Conservation (phyloP, 2,797 vertebrate genomes). For the Gobio occitaniae region DNA sequence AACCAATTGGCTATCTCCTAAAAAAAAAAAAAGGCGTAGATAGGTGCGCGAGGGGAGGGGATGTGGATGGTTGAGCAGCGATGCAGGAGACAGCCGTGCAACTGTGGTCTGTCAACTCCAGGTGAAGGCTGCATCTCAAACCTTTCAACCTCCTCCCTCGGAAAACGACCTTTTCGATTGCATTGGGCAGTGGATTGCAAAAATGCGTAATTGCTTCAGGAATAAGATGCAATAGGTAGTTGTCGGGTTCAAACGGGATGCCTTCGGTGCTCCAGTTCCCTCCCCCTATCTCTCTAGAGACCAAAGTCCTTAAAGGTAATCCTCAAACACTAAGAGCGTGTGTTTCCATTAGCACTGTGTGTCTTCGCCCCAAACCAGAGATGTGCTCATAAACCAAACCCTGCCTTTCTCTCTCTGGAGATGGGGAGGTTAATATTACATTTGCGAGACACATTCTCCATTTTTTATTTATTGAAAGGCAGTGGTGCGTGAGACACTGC, state of each 20-base stretch:
- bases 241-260: constrained; percentile 41
- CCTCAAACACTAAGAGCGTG: constrained; percentile 79
- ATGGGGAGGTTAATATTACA: constrained; percentile 85
- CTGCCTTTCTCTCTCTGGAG: constrained; percentile 70
- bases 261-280: constrained; percentile 42
- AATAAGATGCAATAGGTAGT: constrained; percentile 53
- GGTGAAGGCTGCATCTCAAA: constrained; percentile 40
- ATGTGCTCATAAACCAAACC: constrained; percentile 53
- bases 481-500: constrained; percentile 77
- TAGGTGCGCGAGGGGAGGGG: constrained; percentile 59
- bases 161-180: constrained; percentile 43
- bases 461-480: constrained; percentile 88
- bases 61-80: constrained; percentile 60
- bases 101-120: constrained; percentile 47
- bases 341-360: constrained; percentile 73
- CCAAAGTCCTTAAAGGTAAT: constrained; percentile 75
- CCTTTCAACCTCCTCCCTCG: constrained; percentile 19
- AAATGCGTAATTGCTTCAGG: constrained; percentile 51
- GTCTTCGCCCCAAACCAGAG: constrained; percentile 56
- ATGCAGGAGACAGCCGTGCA: constrained; percentile 43
- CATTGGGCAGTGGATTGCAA: constrained; percentile 7
- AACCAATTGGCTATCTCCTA: constrained; percentile 68
- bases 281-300: constrained; percentile 43
- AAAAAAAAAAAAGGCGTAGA: constrained; percentile 55
- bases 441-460: constrained; percentile 79